Conservation (phyloP, 1,140 invertebrate species). For the Diachasmimorpha longicaudata region DNA sequence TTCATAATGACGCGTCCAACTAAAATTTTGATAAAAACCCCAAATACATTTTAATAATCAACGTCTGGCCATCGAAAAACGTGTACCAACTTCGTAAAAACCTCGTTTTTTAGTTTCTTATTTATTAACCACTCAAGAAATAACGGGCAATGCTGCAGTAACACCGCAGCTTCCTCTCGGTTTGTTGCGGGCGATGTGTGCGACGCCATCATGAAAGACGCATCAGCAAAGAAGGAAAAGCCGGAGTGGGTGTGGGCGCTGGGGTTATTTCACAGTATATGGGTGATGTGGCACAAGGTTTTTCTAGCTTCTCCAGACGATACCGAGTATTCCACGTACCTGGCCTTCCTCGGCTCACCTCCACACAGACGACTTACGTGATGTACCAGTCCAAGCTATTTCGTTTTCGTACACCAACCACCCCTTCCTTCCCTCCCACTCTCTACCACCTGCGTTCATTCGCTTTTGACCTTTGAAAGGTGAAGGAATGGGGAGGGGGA, state of each 20-base stretch:
- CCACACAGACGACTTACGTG: neutral
- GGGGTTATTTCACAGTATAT: constrained; percentile 2
- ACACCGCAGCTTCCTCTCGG: neutral
- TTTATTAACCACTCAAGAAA: constrained; percentile 25
- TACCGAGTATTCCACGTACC: constrained; percentile 52
- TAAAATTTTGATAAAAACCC: neutral
- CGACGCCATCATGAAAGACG: constrained; percentile 23
- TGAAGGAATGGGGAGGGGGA: neutral
- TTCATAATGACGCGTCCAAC: too few species aligned
- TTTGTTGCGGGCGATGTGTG: neutral
- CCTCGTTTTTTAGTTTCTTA: constrained; percentile 7
- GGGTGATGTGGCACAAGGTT: constrained; percentile 23
- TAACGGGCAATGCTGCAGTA: constrained; percentile 1
- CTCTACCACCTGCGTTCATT: constrained; percentile 5
- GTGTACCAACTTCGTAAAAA: neutral
- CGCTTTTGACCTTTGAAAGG: constrained; percentile 20
- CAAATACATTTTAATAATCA: neutral
- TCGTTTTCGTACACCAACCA: neutral
- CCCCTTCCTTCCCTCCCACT: neutral
- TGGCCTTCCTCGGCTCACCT: neutral
- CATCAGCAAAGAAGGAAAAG: constrained; percentile 8
- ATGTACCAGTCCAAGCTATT: neutral
- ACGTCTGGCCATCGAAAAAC: neutral
- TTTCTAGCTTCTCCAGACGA: constrained; percentile 15
- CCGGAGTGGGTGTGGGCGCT: neutral